phyloP scores from a whole-genome alignment of 2,113 vertebrate species.

The Ailuropoda melanoleuca region DNA sequence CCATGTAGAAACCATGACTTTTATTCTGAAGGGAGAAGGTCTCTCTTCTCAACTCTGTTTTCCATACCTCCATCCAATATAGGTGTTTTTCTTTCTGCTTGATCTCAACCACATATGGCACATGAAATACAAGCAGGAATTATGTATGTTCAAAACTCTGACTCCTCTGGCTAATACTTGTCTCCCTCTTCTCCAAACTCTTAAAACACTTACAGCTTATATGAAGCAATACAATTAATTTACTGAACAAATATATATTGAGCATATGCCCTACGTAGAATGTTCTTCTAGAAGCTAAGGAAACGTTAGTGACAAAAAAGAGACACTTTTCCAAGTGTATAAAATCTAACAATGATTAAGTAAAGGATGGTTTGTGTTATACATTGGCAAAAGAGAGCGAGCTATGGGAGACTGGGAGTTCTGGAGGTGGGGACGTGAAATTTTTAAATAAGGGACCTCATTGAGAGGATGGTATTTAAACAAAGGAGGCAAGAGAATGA shows the following conservation, averaged over 20 bases:
- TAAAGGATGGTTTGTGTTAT: background rate
- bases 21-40: slow-evolving; percentile 50
- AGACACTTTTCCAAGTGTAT: background rate
- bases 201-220: background rate
- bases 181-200: background rate
- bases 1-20: background rate
- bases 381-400: background rate
- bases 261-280: background rate
- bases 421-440: background rate
- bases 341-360: background rate
- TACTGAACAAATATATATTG: background rate
- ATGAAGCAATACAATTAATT: background rate
- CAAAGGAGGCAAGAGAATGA: background rate
- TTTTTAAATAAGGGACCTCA: background rate
- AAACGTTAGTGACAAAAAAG: background rate
- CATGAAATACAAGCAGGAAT: slow-evolving; percentile 29
- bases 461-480: background rate
- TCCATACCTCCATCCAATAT: slow-evolving; percentile 8
- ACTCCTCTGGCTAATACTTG: background rate
- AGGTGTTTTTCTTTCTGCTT: slow-evolving; percentile 64
- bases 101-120: slow-evolving; percentile 47
- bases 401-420: too few species aligned
- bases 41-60: background rate
- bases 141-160: background rate
- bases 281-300: background rate